These are phyloP conservation scores for Acridotheres tristis DNA, from an alignment of 2,797 vertebrate species.

Conservation along the genomic window DNA sequence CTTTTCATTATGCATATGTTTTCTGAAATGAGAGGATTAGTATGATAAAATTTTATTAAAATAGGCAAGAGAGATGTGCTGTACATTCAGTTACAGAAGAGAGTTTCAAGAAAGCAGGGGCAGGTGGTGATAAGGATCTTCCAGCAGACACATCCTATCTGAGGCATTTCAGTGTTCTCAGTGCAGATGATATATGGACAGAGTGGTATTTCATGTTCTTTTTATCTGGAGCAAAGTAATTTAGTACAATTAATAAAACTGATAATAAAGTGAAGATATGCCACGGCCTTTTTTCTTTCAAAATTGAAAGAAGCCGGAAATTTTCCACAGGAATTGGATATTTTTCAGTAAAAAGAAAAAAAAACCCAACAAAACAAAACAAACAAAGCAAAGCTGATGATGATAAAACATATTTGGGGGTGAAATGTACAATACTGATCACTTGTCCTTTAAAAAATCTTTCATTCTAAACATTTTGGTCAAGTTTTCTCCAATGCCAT, in stretches of 20 bases:
- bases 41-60: slow-evolving; percentile 24
- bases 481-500: neutral
- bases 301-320: neutral
- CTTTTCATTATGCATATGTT: slow-evolving; percentile 42
- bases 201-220: neutral
- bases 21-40: slow-evolving; percentile 5
- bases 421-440: neutral
- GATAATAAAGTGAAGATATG: neutral
- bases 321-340: neutral
- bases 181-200: neutral
- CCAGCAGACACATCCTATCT: neutral
- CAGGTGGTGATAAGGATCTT: slow-evolving; percentile 1
- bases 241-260: slow-evolving; percentile 19
- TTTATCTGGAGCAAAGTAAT: neutral
- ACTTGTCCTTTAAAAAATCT: neutral
- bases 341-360: neutral
- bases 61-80: neutral
- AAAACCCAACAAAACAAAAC: neutral
- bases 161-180: neutral
- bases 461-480: neutral
- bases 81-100: neutral
- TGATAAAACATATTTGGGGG: neutral
- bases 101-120: neutral
- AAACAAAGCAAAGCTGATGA: neutral
- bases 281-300: neutral